A percentile compares a stretch with the other conserved stretches of the same genome.
Conservation (phyloP, 2,888 invertebrate species). For the Tiphia femorata region DNA sequence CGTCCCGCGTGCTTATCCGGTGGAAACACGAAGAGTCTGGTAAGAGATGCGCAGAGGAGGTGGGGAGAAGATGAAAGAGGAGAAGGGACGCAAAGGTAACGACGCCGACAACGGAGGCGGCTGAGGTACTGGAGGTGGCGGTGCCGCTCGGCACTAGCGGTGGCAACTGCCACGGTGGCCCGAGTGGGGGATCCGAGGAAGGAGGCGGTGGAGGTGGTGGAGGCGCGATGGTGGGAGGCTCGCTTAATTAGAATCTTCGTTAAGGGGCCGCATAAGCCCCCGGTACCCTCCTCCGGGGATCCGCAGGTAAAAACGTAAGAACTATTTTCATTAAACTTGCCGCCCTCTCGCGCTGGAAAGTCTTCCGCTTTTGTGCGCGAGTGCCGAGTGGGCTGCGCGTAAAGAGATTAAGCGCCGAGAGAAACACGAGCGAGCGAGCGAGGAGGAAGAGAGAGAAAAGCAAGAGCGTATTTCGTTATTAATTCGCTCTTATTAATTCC, state of each 20-base stretch:
- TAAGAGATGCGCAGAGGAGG: neutral
- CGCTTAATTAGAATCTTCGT: conserved; percentile 60
- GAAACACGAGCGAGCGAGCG: conserved; percentile 23
- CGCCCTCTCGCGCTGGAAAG: conserved; percentile 46
- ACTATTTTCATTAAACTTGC: conserved; percentile 63
- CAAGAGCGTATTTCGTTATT: conserved; percentile 35
- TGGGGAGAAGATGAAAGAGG: neutral
- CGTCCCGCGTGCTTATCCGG: neutral
- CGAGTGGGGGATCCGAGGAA: neutral
- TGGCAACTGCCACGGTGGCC: neutral
- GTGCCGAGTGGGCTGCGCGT: conserved; percentile 40
- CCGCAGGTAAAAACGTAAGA: conserved; percentile 58
- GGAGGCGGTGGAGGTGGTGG: neutral
- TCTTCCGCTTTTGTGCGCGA: conserved; percentile 44
- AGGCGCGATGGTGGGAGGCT: conserved; percentile 16
- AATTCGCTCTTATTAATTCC: conserved; percentile 46
- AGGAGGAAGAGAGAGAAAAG: neutral
- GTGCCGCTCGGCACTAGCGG: too few relatives aligned
- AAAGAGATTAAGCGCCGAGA: conserved; percentile 46
- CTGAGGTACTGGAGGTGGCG: too few relatives aligned
- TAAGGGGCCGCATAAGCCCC: conserved; percentile 44
- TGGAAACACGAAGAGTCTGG: neutral
- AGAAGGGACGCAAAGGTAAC: neutral
- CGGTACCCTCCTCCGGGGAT: conserved; percentile 38
- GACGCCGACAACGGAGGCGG: neutral